phyloP scores from a whole-genome alignment of 2,797 vertebrate genomes.

The Vespertilio murinus region DNA sequence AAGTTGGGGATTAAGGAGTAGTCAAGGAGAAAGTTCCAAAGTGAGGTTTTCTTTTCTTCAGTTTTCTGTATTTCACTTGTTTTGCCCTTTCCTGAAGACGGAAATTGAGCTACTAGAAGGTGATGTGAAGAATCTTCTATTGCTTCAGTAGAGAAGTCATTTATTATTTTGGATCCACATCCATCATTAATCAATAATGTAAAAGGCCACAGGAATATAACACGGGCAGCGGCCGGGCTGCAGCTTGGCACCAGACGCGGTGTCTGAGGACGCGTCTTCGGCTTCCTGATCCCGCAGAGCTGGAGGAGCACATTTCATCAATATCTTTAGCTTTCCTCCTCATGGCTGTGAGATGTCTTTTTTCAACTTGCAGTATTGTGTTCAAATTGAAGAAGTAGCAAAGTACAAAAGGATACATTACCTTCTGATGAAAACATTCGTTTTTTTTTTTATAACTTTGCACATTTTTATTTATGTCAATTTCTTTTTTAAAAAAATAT shows the following conservation, averaged over 20 bases:
- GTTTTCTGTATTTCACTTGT: constrained; percentile 63
- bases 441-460: no score
- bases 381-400: not conserved
- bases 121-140: constrained; percentile 63
- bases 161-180: constrained; percentile 66
- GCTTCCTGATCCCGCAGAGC: constrained; percentile 66
- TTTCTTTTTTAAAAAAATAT: not conserved
- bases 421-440: not conserved
- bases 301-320: constrained; percentile 49
- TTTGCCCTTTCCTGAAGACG: constrained; percentile 39
- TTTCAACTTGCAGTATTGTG: not conserved
- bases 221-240: not conserved
- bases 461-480: not conserved
- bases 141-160: constrained; percentile 56
- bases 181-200: constrained; percentile 53
- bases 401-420: constrained; percentile 34
- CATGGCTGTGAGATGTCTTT: not conserved
- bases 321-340: not conserved
- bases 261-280: constrained; percentile 1
- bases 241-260: not conserved
- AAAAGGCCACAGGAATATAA: constrained; percentile 55
- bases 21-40: constrained; percentile 40
- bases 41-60: constrained; percentile 59
- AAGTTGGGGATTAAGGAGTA: constrained; percentile 25
- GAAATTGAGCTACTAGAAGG: constrained; percentile 31